Base-by-base conservation (phyloP, 2,888 invertebrate species). In the Synergus japonicus region DNA sequence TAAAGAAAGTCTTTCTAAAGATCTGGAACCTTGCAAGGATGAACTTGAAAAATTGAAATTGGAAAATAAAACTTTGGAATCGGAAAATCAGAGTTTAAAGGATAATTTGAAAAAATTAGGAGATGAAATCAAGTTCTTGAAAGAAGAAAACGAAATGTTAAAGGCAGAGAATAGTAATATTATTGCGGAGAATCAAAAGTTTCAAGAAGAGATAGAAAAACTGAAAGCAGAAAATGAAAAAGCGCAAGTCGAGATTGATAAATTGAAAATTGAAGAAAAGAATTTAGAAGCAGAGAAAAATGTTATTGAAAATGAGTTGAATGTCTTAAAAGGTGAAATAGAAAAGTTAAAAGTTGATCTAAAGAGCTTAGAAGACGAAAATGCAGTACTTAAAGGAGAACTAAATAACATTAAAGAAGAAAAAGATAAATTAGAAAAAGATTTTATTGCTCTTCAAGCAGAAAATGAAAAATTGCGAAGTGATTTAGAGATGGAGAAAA, bases 51-150 rank as follows among this genome's bases (percentile, higher is more conserved):
- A 76, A 13, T 54, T 84, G 29, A 79, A 29, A 3, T 43, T 77
- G 4, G 87, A 86, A 46, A 82, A 83, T 10, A 64, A 73, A 10
- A 15, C 18, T 1, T 64, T 83, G 10, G 76, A 80, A 37, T 60
- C 78, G 9, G 85, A 86, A 46, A 85, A 84, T 73, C 60, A 82
- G 37, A 82, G 64, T 22, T 65, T 85, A 22, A 79, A 82, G 66
- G 81, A 82, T 2, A 80, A 77, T 37, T 44, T 79, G 4, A 76
- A 82, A 12, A 77, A 77, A 18, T 66, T 81, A 37, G 60, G 65
- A 29, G 29, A 76, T 9, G 43, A 76, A 22, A 7, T 37, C 76
- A 83, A 64, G 81, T 15, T 22, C 15, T 18, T 73, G 7, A 29
- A 12, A 10, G 54, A 58, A 73, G 41, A 37, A n/a, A 73, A 41